Conservation (phyloP, 2,797 vertebrate genomes). For the Tamandua tetradactyla region DNA sequence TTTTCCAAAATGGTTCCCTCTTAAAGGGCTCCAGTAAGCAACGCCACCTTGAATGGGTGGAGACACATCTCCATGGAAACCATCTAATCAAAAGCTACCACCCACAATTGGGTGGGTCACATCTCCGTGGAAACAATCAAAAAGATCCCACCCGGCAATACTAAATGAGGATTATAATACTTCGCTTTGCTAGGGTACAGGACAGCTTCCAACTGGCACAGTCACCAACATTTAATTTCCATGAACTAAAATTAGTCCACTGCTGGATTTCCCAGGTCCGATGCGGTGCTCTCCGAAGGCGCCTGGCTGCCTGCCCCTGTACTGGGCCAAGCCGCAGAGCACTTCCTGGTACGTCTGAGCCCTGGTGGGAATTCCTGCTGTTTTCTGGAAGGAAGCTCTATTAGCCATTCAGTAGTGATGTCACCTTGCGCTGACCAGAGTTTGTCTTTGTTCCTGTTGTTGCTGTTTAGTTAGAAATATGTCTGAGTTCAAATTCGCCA, state of each 20-base stretch:
- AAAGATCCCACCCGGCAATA: no score
- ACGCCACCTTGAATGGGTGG: no score
- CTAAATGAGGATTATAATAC: no score
- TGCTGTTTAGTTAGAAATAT: not conserved
- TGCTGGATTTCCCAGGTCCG: not conserved
- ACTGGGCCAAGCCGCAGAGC: not conserved
- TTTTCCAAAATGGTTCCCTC: no score
- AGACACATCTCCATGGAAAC: no score
- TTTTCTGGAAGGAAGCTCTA: not conserved
- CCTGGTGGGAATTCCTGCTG: no score
- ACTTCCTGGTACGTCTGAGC: not conserved
- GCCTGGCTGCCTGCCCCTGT: not conserved
- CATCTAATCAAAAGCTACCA: no score
- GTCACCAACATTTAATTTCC: not conserved
- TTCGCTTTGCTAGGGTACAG: no score
- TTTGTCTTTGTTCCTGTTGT: not conserved
- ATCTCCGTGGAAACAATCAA: no score
- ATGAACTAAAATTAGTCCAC: not conserved
- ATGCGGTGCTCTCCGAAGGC: not conserved
- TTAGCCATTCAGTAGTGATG: not conserved
- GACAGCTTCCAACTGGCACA: no score
- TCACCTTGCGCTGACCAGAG: not conserved
- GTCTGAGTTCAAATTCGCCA: not conserved
- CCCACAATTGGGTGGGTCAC: no score
- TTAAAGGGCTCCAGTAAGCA: no score